Evolutionary conservation across 2,888 invertebrate species (phyloP), one percentile per base, ranked within the genome.

Genomic region (Tigriopus californicus): DNA sequence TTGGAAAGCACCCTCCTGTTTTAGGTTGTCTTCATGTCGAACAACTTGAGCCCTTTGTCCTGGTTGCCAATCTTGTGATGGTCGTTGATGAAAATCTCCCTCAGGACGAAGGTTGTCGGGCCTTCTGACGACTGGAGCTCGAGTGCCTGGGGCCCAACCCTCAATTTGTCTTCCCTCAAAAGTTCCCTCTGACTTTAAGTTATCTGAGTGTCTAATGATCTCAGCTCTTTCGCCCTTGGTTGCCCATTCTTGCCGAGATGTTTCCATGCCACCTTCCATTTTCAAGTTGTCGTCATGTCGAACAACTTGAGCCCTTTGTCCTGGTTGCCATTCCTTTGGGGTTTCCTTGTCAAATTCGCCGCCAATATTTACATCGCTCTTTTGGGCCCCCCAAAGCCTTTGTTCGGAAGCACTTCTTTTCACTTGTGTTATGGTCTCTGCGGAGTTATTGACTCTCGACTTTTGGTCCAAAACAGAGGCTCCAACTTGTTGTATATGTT

Each of bases 271-370:
- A 13, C 83, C 83, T 67, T 83, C 83, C 65, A 79, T 75, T 59
- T 79, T 79, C 53, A 85, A 74, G 67, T 84, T 80, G 68, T 84
- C 83, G 68, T 61, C 22, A 20, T 61, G 61, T 24, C 58, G 61
- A 10, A 61, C 61, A 10, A 60, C 53, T 41, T 61, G 61, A 41
- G 63, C 60, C 24, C 65, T 42, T 48, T 64, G 61, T 40, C 64
- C 64, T 41, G 58, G 62, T 60, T 58, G 48, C 56, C 59, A 59
- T 6, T 48, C 59, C n/a, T 59, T n/a, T 25, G 18, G 11, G 1
- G 33, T 11, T 11, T 57, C 63, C 60, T 69, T 70, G 62, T 62
- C 65, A 46, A 75, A 76, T 1, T 79, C 75, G 1, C 80, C 80
- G 66, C 80, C 79, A 0, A n/a, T n/a, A n/a, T n/a, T n/a, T n/a